Evolutionary conservation across 2,797 vertebrate species (phyloP), one percentile per base, ranked within the genome.

Genomic region (Typhlichthys eigenmanni): DNA sequence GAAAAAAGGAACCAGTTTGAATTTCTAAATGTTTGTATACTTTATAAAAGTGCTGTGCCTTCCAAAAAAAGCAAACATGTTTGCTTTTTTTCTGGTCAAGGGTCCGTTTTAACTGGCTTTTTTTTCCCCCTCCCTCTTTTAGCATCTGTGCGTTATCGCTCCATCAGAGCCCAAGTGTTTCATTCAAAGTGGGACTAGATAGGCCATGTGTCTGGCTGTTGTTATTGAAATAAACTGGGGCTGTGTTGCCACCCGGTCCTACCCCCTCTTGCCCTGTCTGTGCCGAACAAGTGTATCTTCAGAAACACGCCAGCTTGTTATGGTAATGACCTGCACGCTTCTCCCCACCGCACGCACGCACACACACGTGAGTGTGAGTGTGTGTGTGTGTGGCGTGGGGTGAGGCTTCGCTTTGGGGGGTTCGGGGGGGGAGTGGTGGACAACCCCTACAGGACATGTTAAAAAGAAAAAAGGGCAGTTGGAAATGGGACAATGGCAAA

Each of bases 221-320:
- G 91, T 93, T 92, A 93, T 93, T 93, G 88, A 92, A 93, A 94
- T 93, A 92, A 88, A 92, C 83, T 84, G 83, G 81, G 83, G 74
- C 80, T 60, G 75, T 57, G 70, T 43, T 80, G 73, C 82, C 83
- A 68, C 77, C 76, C 76, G 17, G 0, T 38, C 73, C 81, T 69
- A 46, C 82, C 80, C 76, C 81, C 78, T 66, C 84, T 80, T 75
- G 73, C 80, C 81, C 71, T 74, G 87, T 87, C 90, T 87, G 77
- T 86, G 85, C 85, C 76, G 85, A 94, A 93, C 92, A 93, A 96
- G 95, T 96, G 95, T 97, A 96, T 98, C 95, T 95, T 91, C 93
- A 94, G 92, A 92, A 94, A 93, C 95, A 95, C 93, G 94, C 95
- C 92, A 91, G 91, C 94, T 95, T 94, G 74, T 93, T 93, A 94